phyloP scores from a whole-genome alignment of 2,113 vertebrate species.

The Mirounga angustirostris region DNA sequence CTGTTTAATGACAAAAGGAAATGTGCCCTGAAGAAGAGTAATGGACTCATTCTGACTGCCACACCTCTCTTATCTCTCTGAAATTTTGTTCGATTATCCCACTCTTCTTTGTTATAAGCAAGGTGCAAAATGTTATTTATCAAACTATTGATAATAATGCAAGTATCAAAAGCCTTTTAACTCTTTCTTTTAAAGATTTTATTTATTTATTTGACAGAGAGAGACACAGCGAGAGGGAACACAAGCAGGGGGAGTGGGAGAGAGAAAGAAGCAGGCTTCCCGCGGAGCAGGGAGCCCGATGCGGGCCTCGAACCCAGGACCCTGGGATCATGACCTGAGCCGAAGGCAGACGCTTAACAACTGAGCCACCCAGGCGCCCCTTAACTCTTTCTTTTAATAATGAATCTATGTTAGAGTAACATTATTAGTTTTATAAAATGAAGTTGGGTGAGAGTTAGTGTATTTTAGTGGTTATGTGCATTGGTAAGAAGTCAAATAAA shows the following conservation, averaged over 20 bases:
- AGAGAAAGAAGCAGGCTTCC: too few relatives aligned
- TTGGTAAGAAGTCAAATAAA: neutral
- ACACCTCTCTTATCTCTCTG: neutral
- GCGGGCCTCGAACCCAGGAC: too few relatives aligned
- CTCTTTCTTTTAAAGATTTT: neutral
- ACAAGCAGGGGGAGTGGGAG: too few relatives aligned
- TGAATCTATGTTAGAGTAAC: neutral
- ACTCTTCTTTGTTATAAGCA: neutral
- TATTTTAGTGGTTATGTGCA: neutral
- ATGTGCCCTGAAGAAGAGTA: neutral
- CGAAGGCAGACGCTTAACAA: too few relatives aligned
- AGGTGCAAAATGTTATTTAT: neutral
- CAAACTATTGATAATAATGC: neutral
- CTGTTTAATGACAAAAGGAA: neutral
- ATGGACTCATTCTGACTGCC: neutral
- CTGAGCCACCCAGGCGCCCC: too few relatives aligned
- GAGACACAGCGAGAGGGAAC: too few relatives aligned
- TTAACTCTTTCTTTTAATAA: neutral
- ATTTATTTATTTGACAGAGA: too few relatives aligned
- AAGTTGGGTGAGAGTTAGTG: neutral
- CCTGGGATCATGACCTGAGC: too few relatives aligned
- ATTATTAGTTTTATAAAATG: neutral
- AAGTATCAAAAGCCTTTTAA: neutral
- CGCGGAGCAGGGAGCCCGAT: too few relatives aligned
- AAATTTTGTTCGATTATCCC: neutral